Base-by-base conservation (phyloP, 2,797 vertebrate species). In the Dicrostonyx torquatus region DNA sequence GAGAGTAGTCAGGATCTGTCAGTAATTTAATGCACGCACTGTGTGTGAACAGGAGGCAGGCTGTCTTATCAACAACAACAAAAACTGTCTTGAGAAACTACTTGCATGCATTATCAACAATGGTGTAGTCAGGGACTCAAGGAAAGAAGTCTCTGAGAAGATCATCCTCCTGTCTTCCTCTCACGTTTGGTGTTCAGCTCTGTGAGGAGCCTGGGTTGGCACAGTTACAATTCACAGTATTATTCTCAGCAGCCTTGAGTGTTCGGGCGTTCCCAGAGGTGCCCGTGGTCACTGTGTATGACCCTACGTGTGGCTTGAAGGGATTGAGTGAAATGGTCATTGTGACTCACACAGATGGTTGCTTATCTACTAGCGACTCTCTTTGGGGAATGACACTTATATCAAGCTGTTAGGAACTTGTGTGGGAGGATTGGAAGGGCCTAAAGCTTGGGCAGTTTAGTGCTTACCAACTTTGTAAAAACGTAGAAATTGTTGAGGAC, bases 281-380 rank as follows among this genome's bases (percentile, higher is more conserved):
- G 92, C 89, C 91, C 87, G 53, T 94, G 93, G 82, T 91, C 76
- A 18, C 55, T 73, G 17, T 96, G 93, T 9, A 12, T 97, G 97
- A 96, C 89, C 87, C 43, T 90, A 97, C 96, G 97, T 95, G 93
- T 76, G 68, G 43, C 97, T 96, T 97, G 94, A 96, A 95, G 96
- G 92, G 91, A 77, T 58, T 86, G n/a, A 78, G 70, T 40, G 76
- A 66, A 90, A 84, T 93, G 96, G 93, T 86, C 12, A 0, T 95
- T 90, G 96, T 89, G 90, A 93, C 95, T 97, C 95, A 95, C 95
- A 97, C 92, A 96, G 97, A 95, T 97, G 95, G 96, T 96, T 94
- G 77, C 95, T 97, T 95, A 94, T 97, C 95, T 96, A 96, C 45
- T 75, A 86, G 87, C 29, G 79, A 96, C 96, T 94, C 87, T 97